Conservation (phyloP, 64 coral and sea anemone genomes). For the Dendronephthya gigantea region DNA sequence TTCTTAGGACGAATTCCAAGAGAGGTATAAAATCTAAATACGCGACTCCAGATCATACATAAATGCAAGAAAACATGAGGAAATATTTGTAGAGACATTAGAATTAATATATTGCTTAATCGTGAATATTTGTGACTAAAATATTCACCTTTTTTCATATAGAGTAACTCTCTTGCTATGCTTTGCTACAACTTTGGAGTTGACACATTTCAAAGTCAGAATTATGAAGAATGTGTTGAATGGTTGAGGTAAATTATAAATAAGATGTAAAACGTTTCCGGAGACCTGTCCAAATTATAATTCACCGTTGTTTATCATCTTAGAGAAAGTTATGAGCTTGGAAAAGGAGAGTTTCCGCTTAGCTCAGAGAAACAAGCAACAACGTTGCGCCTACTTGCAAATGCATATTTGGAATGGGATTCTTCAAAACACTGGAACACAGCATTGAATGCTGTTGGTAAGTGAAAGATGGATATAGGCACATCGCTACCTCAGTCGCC, state of each 20-base stretch:
- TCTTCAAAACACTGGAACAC: conserved; percentile 54
- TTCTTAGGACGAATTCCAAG: conserved; percentile 48
- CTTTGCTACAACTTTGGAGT: conserved; percentile 98
- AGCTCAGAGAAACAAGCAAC: conserved; percentile 58
- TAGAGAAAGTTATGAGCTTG: conserved; percentile 81
- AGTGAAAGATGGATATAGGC: background rate
- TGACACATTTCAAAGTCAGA: conserved; percentile 61
- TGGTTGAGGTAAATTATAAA: conserved; percentile 87
- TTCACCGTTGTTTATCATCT: too few species aligned
- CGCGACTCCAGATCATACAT: background rate
- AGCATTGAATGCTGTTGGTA: conserved; percentile 84
- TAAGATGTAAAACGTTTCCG: too few species aligned
- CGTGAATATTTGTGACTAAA: too few species aligned
- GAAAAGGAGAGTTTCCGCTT: conserved; percentile 59
- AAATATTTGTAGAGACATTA: too few species aligned
- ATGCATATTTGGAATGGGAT: conserved; percentile 95
- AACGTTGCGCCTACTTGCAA: conserved; percentile 75
- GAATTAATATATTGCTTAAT: too few species aligned
- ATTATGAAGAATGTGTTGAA: conserved; percentile 60
- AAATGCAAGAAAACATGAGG: too few species aligned
- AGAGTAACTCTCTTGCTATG: conserved; percentile 46
- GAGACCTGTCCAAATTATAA: too few species aligned
- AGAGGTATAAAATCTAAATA: conserved; percentile 45
- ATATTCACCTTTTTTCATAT: background rate
- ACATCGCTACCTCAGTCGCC: too few species aligned